phyloP scores from a whole-genome alignment of 2,113 vertebrate genomes.

The Elephantulus edwardii region DNA sequence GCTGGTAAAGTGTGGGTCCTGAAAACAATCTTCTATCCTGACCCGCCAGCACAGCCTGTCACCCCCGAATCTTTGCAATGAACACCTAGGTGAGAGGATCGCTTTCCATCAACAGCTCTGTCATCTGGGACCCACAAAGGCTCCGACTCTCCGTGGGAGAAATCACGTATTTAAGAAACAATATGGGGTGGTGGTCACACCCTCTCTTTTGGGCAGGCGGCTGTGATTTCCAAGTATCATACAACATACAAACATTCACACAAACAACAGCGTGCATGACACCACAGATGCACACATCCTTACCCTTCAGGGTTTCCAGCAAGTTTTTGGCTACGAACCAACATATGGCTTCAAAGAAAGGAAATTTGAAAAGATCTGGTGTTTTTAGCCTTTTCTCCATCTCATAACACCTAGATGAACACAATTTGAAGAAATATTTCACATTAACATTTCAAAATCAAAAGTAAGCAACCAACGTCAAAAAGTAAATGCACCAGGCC shows the following conservation, averaged over 20 bases:
- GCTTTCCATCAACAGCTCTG: background rate
- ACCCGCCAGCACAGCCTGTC: background rate
- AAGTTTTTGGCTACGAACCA: slow-evolving; percentile 99
- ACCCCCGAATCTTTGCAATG: background rate
- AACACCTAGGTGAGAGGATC: background rate
- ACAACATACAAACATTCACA: too few relatives aligned
- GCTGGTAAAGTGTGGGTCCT: background rate
- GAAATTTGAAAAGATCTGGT: slow-evolving; percentile 99
- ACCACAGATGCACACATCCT: slow-evolving; percentile 48
- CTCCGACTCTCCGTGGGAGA: background rate
- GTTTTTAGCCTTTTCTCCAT: slow-evolving; percentile 99
- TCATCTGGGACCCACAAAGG: background rate
- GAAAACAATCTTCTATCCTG: background rate
- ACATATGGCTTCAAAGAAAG: slow-evolving; percentile 99
- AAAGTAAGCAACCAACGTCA: slow-evolving; percentile 63
- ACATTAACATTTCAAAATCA: slow-evolving; percentile 52
- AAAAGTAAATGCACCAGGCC: slow-evolving; percentile 77
- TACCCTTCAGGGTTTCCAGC: slow-evolving; percentile 97
- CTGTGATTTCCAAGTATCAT: background rate
- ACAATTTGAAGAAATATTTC: slow-evolving; percentile 72
- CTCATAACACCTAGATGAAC: slow-evolving; percentile 94
- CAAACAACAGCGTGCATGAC: background rate
- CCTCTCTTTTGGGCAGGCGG: background rate
- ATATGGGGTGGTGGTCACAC: background rate
- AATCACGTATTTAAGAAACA: background rate